These are phyloP conservation scores for Sardinella longiceps DNA, from an alignment of 2,797 vertebrate species.

Conservation along the genomic window DNA sequence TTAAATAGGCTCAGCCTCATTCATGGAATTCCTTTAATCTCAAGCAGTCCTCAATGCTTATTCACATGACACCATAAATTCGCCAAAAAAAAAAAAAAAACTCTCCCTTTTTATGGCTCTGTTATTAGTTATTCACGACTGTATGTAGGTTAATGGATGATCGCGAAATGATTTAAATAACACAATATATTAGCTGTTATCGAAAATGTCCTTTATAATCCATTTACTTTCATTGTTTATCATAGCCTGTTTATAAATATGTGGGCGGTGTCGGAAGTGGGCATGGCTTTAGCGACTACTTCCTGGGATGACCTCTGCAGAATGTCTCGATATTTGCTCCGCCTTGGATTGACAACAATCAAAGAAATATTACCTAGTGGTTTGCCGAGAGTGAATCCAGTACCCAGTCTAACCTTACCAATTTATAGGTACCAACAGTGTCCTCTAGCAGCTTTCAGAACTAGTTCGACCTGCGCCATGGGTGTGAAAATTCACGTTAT, in stretches of 20 bases:
- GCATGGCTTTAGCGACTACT: not conserved
- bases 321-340: slow-evolving; percentile 36
- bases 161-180: too few relatives aligned
- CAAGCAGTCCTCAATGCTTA: too few relatives aligned
- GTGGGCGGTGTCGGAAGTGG: not conserved
- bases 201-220: not conserved
- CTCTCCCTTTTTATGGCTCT: too few relatives aligned
- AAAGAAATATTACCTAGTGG: slow-evolving; percentile 25
- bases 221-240: too few relatives aligned
- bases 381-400: not conserved
- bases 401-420: not conserved
- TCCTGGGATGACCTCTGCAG: not conserved
- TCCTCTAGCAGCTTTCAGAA: not conserved
- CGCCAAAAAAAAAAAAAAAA: too few relatives aligned
- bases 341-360: slow-evolving; percentile 42
- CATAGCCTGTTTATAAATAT: too few relatives aligned
- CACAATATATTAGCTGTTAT: not conserved
- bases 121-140: too few relatives aligned
- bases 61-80: not conserved
- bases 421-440: not conserved
- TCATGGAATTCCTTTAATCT: not conserved
- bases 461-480: slow-evolving; percentile 43
- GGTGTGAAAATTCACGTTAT: slow-evolving; percentile 56
- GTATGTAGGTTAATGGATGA: too few relatives aligned
- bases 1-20: not conserved